A percentile compares a stretch with the other conserved stretches of the same genome.
Conservation (phyloP, 92 coral and sea anemone species). For the Muricea muricata region DNA sequence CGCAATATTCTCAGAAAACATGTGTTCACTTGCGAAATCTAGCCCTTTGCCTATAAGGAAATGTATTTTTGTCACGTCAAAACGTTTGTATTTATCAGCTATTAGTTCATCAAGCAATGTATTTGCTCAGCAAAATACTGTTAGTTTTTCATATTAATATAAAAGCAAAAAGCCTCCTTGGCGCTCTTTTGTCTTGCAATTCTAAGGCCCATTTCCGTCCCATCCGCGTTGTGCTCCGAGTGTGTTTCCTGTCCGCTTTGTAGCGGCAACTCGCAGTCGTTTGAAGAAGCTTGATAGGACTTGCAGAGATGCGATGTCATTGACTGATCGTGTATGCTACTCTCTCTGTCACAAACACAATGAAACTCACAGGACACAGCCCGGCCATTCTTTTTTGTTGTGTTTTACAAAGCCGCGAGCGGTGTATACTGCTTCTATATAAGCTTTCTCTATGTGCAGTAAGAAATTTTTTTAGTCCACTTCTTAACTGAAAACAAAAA, state of each 20-base stretch:
- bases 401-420: neutral
- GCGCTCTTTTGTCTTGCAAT: slow-evolving; percentile 18
- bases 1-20: too few relatives aligned
- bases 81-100: neutral
- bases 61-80: neutral
- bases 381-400: slow-evolving; percentile 15
- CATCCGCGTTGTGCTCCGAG: slow-evolving; percentile 8
- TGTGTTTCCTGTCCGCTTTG: slow-evolving; percentile 34
- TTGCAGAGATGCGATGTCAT: slow-evolving; percentile 22
- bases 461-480: too few relatives aligned
- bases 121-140: slow-evolving; percentile 39
- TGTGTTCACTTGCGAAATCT: too few relatives aligned
- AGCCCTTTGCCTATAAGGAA: too few relatives aligned
- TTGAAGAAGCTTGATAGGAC: slow-evolving; percentile 13
- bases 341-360: slow-evolving; percentile 31
- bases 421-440: neutral
- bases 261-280: slow-evolving; percentile 26
- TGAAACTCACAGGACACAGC: slow-evolving; percentile 11
- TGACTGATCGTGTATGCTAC: slow-evolving; percentile 8
- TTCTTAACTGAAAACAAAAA: too few relatives aligned
- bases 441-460: too few relatives aligned
- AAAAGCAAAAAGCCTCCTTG: slow-evolving; percentile 1
- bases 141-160: slow-evolving; percentile 36
- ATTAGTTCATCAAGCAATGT: neutral
- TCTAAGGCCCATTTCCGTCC: slow-evolving; percentile 31